Evolutionary conservation across 2,797 vertebrate genomes (phyloP), one percentile per base, ranked within the genome.

Genomic region (Triplophysa bombifrons): DNA sequence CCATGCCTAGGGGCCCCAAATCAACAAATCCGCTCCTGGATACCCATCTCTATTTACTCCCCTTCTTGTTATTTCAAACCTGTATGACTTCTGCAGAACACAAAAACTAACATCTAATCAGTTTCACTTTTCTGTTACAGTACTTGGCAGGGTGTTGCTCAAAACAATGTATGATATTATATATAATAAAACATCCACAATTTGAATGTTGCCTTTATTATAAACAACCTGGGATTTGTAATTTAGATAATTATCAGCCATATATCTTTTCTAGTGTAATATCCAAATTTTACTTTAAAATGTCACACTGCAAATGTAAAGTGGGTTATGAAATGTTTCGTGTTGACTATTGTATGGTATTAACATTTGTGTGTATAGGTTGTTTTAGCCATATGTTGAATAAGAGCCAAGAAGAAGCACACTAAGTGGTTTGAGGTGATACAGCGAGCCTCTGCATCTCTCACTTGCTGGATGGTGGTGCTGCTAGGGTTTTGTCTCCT

Each of bases 401-500:
- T 7, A 10, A 38, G 34, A 30, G 27, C 27, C 27, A 30, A 2
- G 16, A 34, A 63, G 3, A 41, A 38, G 17, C 61, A 64, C 30
- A n/a, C 38, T 3, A 20, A 74, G 60, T 51, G 72, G 58, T 74
- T 74, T 46, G 41, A 61, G 48, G 17, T 63, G 25, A 61, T 73
- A 6, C 25, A 14, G 2, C 22, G 27, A 74, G 60, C 5, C 27
- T 74, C 46, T 50, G 46, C n/a, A 27, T 22, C 51, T 46, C 22
- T 48, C 51, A 56, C 34, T 9, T 68, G 34, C 51, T 68, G 20
- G 17, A 44, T 14, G 11, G 12, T 1, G 44, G 69, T 73, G 85
- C 76, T 66, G 66, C 16, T 41, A 69, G 22, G 48, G 68, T 77
- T 81, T 69, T 0, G 61, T 71, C 80, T 80, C 25, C 10, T 50